Percentiles rank a stretch among this genome's conserved stretches.
These are phyloP conservation scores for Spinus olivaceus DNA, from an alignment of 2,797 vertebrate species.

Conservation along the genomic window DNA sequence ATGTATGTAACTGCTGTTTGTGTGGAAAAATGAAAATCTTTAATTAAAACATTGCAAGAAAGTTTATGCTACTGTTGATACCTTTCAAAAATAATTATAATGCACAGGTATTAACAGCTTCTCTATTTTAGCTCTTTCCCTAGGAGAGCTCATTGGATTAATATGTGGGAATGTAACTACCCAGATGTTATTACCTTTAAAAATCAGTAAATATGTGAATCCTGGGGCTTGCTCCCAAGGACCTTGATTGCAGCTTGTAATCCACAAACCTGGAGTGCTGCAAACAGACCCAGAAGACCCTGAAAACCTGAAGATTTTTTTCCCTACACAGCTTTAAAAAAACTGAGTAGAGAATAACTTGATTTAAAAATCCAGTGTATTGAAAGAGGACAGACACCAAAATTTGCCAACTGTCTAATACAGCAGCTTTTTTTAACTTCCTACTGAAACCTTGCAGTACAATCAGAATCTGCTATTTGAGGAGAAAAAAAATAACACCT, in stretches of 20 bases:
- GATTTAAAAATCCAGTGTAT: not conserved
- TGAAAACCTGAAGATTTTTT: not conserved
- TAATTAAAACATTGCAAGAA: not conserved
- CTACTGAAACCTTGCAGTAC: not conserved
- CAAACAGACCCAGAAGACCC: not conserved
- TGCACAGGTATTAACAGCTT: not conserved
- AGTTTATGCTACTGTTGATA: accelerated
- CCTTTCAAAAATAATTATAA: not conserved
- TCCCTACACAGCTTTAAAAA: not conserved
- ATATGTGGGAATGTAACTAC: not conserved
- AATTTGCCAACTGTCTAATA: not conserved
- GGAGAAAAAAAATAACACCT: not conserved
- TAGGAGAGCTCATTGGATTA: not conserved
- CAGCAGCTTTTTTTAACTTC: not conserved
- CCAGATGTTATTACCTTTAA: not conserved
- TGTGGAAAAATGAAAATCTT: not conserved
- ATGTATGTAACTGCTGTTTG: not conserved
- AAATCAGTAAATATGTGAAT: not conserved
- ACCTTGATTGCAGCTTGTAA: not conserved
- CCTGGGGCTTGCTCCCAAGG: not conserved
- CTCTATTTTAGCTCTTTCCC: not conserved
- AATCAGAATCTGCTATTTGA: not conserved
- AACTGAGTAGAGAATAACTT: not conserved
- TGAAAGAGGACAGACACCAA: not conserved
- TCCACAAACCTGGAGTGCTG: not conserved